Base-by-base conservation (phyloP, 1,140 invertebrate genomes). In the Formica exsecta region DNA sequence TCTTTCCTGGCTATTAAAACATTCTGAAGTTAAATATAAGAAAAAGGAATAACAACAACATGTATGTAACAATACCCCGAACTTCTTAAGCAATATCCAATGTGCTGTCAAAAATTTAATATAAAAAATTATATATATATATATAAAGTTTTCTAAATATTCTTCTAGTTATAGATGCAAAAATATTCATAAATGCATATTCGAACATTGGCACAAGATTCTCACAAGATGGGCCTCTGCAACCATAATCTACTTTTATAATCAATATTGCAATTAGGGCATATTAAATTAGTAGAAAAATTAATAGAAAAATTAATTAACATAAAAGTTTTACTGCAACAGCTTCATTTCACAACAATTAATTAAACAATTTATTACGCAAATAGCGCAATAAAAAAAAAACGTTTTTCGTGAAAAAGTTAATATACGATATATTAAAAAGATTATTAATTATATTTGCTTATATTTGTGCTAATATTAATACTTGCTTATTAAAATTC, bases 331-430 rank as follows among this genome's bases (percentile, higher is more conserved):
- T 77, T 84, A 41, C 44, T 65, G 48, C 41, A 66, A 48, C 64
- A 77, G 54, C 70, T 81, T 61, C 7, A 61, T 44, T 61, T 32
- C 25, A 44, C 16, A 80, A 80, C 19, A 5, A 81, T 65, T 66
- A 66, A 85, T 62, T 84, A 64, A 54, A 51, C 1, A 81, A 73
- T 61, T 77, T 75, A 19, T 77, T 64, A 77, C 29, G 22, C 48
- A 77, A 54, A 65, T 65, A 65, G 70, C 16, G 3, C 36, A 77
- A 65, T 65, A 54, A 65, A 13, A 76, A 76, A 48, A 1, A 44
- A 61, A 77, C 73, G 36, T 70, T 77, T 54, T 41, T 77, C 61
- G 32, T 4, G 81, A n/a, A 32, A 85, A 64, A 65, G 71, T 76
- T 9, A 48, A 44, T 62, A 6, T 51, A 51, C 4, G 3, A 16